Evolutionary conservation across 2,888 invertebrate genomes (phyloP).

Genomic region (Acleris sparsana): DNA sequence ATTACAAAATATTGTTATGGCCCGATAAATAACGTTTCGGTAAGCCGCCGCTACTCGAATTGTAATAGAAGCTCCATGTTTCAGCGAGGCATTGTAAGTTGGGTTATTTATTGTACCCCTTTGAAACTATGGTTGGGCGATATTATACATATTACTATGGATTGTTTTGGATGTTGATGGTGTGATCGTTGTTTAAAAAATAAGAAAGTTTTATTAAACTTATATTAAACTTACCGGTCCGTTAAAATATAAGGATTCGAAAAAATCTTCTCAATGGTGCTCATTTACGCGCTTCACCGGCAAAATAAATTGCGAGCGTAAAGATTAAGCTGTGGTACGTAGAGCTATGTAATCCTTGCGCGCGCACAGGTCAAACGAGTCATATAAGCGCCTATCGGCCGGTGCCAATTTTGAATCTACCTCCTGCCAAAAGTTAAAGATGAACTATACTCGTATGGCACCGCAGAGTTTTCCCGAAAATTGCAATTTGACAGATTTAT

Average conservation of each 20-base stretch:
- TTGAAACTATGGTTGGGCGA: neutral
- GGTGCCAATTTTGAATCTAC: too few species aligned
- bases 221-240: neutral
- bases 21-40: constrained; percentile 38
- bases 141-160: neutral
- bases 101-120: constrained; percentile 14
- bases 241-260: neutral
- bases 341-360: too few species aligned
- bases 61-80: constrained; percentile 36
- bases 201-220: neutral
- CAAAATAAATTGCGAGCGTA: too few species aligned
- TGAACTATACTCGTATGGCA: too few species aligned
- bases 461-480: too few species aligned
- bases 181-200: neutral
- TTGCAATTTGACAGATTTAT: too few species aligned
- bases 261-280: neutral
- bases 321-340: too few species aligned
- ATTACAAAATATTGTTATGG: constrained; percentile 43
- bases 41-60: constrained; percentile 28
- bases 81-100: constrained; percentile 39
- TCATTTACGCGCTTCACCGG: too few species aligned
- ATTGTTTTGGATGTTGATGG: neutral
- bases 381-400: too few species aligned
- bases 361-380: too few species aligned
- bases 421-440: too few species aligned